phyloP scores from a whole-genome alignment of 2,797 vertebrate species.

The Pangasius larnaudii region DNA sequence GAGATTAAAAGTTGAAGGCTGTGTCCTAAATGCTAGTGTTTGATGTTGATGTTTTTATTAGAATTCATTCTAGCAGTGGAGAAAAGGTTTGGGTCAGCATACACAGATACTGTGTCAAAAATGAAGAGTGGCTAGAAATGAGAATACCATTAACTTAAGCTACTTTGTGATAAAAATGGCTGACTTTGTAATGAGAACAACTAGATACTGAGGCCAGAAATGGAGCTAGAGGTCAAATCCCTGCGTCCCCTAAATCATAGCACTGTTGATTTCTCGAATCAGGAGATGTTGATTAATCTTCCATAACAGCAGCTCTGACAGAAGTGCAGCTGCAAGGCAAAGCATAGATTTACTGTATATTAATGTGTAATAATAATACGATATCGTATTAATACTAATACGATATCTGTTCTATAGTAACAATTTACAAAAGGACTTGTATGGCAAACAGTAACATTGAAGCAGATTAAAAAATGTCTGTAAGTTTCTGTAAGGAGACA shows the following conservation, averaged over 20 bases:
- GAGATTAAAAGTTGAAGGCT: slow-evolving; percentile 2
- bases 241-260: neutral
- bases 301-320: neutral
- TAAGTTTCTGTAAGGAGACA: neutral
- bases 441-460: neutral
- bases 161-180: neutral
- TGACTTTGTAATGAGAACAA: neutral
- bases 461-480: neutral
- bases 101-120: neutral
- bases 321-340: neutral
- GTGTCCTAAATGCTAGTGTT: neutral
- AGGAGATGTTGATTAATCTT: neutral
- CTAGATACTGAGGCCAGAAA: neutral
- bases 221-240: neutral
- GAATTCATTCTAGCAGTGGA: neutral
- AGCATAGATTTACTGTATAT: neutral
- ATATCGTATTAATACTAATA: neutral
- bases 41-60: neutral
- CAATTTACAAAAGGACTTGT: neutral
- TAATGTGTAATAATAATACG: neutral
- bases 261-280: neutral
- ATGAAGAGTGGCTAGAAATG: neutral
- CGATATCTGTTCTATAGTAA: neutral
- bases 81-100: neutral
- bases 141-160: too few relatives aligned